phyloP scores from a whole-genome alignment of 1,140 invertebrate genomes.

The Ceratoteleas bidentatus region DNA sequence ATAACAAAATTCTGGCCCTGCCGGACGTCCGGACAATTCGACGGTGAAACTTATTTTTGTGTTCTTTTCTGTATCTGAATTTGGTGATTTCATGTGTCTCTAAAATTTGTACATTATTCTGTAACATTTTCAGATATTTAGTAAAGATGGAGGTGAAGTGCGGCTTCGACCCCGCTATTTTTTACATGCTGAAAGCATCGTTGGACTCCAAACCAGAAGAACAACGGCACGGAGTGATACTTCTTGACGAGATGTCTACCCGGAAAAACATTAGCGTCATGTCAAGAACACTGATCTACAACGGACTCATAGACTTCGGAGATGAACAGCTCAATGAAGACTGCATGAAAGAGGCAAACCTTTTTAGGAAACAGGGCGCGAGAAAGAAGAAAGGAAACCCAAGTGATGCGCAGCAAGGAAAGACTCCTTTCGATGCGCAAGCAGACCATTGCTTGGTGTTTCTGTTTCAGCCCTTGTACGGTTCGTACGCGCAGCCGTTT shows the following conservation, averaged over 20 bases:
- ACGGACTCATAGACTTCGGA: background rate
- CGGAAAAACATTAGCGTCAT: background rate
- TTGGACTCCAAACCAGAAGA: background rate
- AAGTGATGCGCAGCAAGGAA: too few relatives aligned
- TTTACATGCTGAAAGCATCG: background rate
- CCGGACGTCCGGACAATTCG: background rate
- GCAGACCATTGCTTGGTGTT: constrained; percentile 7
- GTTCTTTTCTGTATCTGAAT: background rate
- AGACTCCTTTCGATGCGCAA: too few relatives aligned
- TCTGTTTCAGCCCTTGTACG: constrained; percentile 10
- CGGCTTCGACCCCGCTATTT: background rate
- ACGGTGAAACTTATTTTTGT: background rate
- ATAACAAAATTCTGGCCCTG: background rate
- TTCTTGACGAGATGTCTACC: background rate
- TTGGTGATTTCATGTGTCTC: too few relatives aligned
- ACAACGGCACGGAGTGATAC: background rate
- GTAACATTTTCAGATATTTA: background rate
- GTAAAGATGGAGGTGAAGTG: background rate
- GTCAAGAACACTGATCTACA: background rate
- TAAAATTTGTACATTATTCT: too few relatives aligned
- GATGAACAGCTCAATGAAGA: too few relatives aligned
- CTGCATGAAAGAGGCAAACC: too few relatives aligned
- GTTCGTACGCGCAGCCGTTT: constrained; percentile 3
- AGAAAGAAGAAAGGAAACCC: too few relatives aligned
- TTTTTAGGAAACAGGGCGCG: too few relatives aligned